Percentiles rank a stretch among this genome's conserved stretches.
These are phyloP conservation scores for Zosterops borbonicus DNA, from an alignment of 2,113 vertebrate genomes.

Conservation along the genomic window DNA sequence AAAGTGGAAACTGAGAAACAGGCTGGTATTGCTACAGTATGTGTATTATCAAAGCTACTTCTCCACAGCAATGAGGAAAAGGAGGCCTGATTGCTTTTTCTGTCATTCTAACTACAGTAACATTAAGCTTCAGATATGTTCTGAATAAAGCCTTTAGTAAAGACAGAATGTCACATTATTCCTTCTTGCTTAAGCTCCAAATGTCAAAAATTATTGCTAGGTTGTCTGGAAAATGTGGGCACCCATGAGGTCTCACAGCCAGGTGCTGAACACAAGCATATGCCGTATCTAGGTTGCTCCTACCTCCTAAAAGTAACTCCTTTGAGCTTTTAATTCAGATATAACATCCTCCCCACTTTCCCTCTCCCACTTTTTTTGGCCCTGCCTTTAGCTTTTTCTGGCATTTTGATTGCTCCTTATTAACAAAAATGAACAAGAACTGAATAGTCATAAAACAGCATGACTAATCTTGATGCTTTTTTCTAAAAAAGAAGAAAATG, in stretches of 20 bases:
- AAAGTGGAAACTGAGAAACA: neutral
- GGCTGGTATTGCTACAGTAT: neutral
- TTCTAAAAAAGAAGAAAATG: neutral
- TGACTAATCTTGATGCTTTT: conserved; percentile 20
- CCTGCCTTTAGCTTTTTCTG: neutral
- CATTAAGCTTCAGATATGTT: neutral
- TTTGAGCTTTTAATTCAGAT: neutral
- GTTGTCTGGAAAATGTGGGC: neutral
- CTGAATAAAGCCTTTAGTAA: neutral
- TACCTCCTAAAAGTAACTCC: neutral
- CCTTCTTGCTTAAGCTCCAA: neutral
- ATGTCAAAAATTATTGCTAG: neutral
- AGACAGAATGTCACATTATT: neutral
- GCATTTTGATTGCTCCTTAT: neutral
- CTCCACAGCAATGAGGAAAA: neutral
- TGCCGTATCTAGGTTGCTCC: neutral
- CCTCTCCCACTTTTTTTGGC: neutral
- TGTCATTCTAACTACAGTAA: neutral
- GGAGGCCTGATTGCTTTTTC: neutral
- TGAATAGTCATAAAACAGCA: neutral
- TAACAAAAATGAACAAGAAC: conserved; percentile 8
- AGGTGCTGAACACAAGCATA: neutral
- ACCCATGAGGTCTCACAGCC: accelerated
- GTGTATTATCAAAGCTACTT: neutral
- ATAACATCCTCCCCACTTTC: accelerated